Base-by-base conservation (phyloP, 2,888 invertebrate genomes). In the Cordilura impudica region DNA sequence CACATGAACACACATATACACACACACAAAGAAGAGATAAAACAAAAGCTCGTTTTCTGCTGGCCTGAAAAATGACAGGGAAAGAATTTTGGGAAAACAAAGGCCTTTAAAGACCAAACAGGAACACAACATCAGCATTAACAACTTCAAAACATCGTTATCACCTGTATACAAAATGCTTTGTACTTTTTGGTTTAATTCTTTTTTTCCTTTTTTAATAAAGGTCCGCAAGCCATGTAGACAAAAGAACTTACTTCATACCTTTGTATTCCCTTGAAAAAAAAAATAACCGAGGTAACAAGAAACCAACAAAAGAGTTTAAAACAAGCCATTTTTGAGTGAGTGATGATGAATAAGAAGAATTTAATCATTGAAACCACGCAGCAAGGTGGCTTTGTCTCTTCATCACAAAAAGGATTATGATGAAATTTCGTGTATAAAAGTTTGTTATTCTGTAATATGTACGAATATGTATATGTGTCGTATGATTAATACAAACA, bases 311-410 rank as follows among this genome's bases (percentile, higher is more conserved):
- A 61, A 54, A 72, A 70, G 69, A 70, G 63, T 75, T 75, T 70
- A 31, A 70, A 75, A 69, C 39, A 69, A 70, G 63, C 63, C 75
- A 31, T 31, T 45, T 58, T 23, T 43, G 29, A 61, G 47, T 63
- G 78, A 78, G 35, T 58, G 72, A 65, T 72, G 78, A 69, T 67
- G 69, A 63, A 61, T n/a, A 51, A 71, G 72, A 39, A 61, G 70
- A 74, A 74, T 78, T 78, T 74, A 78, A 78, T 78, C 78, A 74
- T 78, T 70, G 70, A 71, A 78, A 78, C 78, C 66, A 78, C 74
- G 74, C 74, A 78, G 74, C 66, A 78, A 71, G 70, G 71, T 74
- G 66, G 65, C 78, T 78, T 78, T 78, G 70, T 74, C 61, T 70
- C 29, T 60, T 47, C n/a, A 5, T 54, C 47, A 56, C 14, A 60